Evolutionary conservation across 2,888 invertebrate species (phyloP), one percentile per base, ranked within the genome.

Genomic region (Orchesellides sinensis): DNA sequence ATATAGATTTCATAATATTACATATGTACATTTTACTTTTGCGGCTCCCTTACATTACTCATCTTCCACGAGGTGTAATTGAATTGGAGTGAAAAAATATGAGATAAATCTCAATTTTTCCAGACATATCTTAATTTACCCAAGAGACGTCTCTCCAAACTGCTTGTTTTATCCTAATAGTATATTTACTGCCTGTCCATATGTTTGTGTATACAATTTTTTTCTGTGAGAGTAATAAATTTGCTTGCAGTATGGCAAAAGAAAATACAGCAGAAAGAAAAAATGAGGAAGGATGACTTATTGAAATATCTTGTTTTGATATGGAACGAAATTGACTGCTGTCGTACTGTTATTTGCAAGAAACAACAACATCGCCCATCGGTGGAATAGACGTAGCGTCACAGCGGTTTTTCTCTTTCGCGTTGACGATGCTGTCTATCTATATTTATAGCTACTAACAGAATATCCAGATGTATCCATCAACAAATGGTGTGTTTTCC

Each of bases 51-150:
- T 23, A 45, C 66, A 66, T 66, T 66, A 66, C 66, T 66, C 66
- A 66, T 66, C 49, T 49, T 17, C 19, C 5, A 21, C 21, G 47
- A 23, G 35, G 19, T n/a, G 49, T 66, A 66, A 66, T 66, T 66
- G 66, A 66, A 66, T 66, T 45, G 45, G n/a, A 66, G 66, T 27
- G 45, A 47, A 49, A 47, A 23, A 63, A 65, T n/a, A 5, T 21
- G 25, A 45, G 66, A 66, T 66, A 66, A 66, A 66, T 66, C 66
- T 66, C 66, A 47, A 66, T 66, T 66, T 66, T 66, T 66, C 47
- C 49, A 47, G 66, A 66, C 66, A 27, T 66, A 47, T 66, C 66
- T 66, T 66, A 66, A 66, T 66, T 66, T 66, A 17, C 66, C 66
- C 66, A 14, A 12, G 66, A 66, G 66, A 66, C 47, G 49, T 45